Conservation (phyloP, 2,113 vertebrate species). For the Rhegmatorhina hoffmannsi region DNA sequence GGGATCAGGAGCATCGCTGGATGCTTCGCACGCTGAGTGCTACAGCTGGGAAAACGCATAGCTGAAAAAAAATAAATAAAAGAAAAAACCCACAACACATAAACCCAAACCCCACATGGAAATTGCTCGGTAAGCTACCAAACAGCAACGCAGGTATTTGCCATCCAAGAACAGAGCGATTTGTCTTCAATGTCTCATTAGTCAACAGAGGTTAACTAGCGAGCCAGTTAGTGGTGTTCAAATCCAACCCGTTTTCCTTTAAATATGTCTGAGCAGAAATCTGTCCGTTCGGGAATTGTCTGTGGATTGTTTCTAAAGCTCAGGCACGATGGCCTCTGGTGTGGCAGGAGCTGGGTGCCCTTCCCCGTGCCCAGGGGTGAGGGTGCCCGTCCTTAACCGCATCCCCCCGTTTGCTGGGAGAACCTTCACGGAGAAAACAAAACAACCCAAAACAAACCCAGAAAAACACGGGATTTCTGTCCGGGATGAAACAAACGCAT, state of each 20-base stretch:
- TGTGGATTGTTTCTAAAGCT: not conserved
- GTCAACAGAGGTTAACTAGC: conserved; percentile 28
- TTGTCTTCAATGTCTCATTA: conserved; percentile 18
- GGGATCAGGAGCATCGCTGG: not conserved
- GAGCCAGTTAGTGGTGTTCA: not conserved
- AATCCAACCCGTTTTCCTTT: not conserved
- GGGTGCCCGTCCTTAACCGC: not conserved
- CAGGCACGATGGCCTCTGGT: not conserved
- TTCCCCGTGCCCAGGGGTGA: not conserved
- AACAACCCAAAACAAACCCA: not conserved
- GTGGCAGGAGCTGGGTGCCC: not conserved
- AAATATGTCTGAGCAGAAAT: not conserved
- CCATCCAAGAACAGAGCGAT: not conserved
- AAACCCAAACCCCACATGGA: not conserved
- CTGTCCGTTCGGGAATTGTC: not conserved
- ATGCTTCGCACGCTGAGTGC: not conserved
- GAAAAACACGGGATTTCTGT: not conserved
- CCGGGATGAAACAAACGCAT: not conserved
- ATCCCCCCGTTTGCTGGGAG: not conserved
- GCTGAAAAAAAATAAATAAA: not conserved
- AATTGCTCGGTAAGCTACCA: not conserved
- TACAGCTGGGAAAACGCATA: not conserved
- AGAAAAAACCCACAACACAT: not conserved
- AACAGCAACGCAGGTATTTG: conserved; percentile 15
- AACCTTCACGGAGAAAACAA: not conserved